Evolutionary conservation across 2,113 vertebrate species (phyloP), one percentile per base, ranked within the genome.

Genomic region (Corvus cornix): DNA sequence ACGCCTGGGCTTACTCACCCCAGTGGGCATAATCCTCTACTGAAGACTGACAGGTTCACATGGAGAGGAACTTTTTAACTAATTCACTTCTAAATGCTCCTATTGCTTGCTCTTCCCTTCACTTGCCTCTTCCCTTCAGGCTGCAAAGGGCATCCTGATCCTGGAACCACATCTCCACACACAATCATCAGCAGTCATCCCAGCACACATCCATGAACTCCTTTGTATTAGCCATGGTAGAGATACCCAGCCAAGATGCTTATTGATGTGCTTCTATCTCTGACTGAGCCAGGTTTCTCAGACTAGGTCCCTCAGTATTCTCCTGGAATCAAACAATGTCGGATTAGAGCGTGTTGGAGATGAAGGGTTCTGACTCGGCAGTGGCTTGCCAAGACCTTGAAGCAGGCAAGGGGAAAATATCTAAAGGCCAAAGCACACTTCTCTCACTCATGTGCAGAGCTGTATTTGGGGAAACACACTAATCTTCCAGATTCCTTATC

Each of bases 1-100:
- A 30, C 73, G 96, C 93, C 94, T 90, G 60, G 59, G 95, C 90
- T 97, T 96, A 96, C 96, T 98, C 97, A 97, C 98, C 97, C 98
- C 96, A 97, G 98, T 97, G 97, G 87, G 94, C 96, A 96, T 97
- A 98, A 98, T 98, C 97, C 97, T 87, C 93, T 44, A 21, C 48
- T 72, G 90, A 90, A 89, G 97, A 98, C 90, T 97, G 98, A 98
- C 98, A 98, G 97, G 96, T 98, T 98, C 98, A 98, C 97, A 97
- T 98, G 97, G 91, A 97, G 84, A 92, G 27, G 21, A 92, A 95
- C 77, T 94, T 97, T 96, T 97, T 96, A 96, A 89, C 89, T 89
- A 84, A 93, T 97, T 94, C 48, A 62, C 91, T 96, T 92, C 94
- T 98, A 59, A 81, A 49, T 3, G 2, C 33, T 78, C 37, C 37